Conservation (phyloP, 2,888 invertebrate genomes). For the Sminthurinus aureus region DNA sequence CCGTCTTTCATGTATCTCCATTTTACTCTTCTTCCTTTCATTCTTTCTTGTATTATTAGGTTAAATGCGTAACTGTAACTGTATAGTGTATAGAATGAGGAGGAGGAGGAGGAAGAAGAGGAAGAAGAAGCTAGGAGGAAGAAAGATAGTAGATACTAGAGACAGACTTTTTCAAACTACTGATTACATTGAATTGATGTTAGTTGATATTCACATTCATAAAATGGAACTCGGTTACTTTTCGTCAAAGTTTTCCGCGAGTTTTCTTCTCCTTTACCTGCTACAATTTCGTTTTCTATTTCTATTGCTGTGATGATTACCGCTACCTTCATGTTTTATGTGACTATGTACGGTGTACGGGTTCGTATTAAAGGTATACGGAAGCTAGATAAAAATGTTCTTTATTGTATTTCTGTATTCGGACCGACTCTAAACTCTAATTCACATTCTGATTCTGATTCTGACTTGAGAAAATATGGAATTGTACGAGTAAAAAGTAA, state of each 20-base stretch:
- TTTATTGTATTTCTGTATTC: neutral
- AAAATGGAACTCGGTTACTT: conserved; percentile 25
- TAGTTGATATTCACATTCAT: conserved; percentile 26
- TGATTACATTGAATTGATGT: conserved; percentile 32
- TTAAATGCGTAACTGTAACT: neutral
- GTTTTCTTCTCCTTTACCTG: neutral
- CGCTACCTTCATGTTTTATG: neutral
- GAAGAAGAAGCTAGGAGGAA: neutral
- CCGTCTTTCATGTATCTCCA: too few relatives aligned
- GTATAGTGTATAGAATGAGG: too few relatives aligned
- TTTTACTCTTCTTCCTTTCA: neutral
- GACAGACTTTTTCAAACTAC: conserved; percentile 28
- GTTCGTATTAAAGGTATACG: neutral
- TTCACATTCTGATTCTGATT: too few relatives aligned
- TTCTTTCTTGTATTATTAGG: conserved; percentile 11
- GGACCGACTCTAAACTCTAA: neutral
- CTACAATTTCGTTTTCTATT: neutral
- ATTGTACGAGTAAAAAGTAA: neutral
- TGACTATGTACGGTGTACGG: neutral
- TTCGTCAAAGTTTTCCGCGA: neutral
- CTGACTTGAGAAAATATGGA: neutral
- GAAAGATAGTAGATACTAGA: neutral
- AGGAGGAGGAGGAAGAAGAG: conserved; percentile 2
- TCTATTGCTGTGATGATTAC: neutral
- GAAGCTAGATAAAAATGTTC: neutral